phyloP scores from a whole-genome alignment of 1,140 invertebrate species.

The Calliphora vicina region DNA sequence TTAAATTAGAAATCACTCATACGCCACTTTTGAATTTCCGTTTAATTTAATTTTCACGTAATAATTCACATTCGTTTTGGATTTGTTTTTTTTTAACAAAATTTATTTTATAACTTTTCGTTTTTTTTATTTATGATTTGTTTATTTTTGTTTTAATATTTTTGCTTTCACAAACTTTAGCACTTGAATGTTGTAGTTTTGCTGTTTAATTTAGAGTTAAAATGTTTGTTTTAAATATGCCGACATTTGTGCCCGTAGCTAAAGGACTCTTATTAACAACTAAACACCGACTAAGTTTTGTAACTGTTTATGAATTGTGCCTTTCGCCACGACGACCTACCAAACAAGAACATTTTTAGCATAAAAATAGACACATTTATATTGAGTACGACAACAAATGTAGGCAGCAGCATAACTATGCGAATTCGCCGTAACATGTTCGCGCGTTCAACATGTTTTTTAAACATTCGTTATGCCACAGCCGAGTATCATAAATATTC shows the following conservation, averaged over 20 bases:
- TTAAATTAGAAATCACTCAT: not conserved
- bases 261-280: conserved; percentile 40
- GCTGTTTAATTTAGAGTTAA: not conserved
- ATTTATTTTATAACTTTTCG: not conserved
- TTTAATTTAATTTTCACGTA: too few relatives aligned
- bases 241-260: conserved; percentile 37
- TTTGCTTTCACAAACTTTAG: not conserved
- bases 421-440: conserved; percentile 14
- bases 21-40: not conserved
- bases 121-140: not conserved
- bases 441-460: not conserved
- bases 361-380: not conserved
- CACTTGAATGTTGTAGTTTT: not conserved
- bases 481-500: not conserved
- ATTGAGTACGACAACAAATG: conserved; percentile 4
- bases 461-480: not conserved
- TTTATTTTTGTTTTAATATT: not conserved
- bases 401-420: not conserved
- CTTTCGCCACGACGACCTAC: conserved; percentile 34
- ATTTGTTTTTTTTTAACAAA: not conserved
- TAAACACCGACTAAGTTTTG: conserved; percentile 41
- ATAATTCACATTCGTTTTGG: too few relatives aligned
- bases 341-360: not conserved
- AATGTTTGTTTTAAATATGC: not conserved
- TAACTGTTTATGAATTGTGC: conserved; percentile 43